Base-by-base conservation (phyloP, 2,797 vertebrate species). In the Todus mexicanus region DNA sequence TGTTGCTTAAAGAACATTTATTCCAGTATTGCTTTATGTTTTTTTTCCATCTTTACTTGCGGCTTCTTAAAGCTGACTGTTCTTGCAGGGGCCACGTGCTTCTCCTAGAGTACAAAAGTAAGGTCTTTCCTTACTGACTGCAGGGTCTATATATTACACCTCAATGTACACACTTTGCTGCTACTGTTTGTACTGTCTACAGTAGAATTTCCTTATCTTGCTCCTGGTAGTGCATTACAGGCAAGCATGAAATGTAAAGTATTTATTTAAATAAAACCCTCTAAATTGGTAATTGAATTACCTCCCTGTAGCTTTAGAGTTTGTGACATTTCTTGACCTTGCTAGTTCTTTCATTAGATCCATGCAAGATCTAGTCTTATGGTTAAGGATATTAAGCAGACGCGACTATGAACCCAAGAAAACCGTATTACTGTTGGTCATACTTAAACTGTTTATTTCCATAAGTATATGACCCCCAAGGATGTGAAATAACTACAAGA, bases 191-290 rank as follows among this genome's bases (percentile, higher is more conserved):
- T 98, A 98, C 98, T 97, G 97, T 98, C 98, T 95, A 97, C 98
- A 97, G 98, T 98, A 98, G 98, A 98, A 95, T 96, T 97, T 98
- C 98, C 97, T 98, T 97, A 97, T 97, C 97, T 97, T 97, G 98
- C 97, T 98, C 98, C 98, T 98, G 98, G 97, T 98, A 98, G 98
- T 98, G 98, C 98, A 98, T 98, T 98, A 98, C 98, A 98, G 98
- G 98, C 98, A 98, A 98, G 99, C 99, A 99, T 99, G 99, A 98
- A 98, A 98, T 98, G 98, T 98, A 98, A 98, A 98, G 98, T 98
- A 98, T 99, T 99, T 98, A 99, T 99, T 99, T 98, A 98, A 98
- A 98, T 97, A 98, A 98, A 97, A 98, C 98, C 97, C 90, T 97
- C 97, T 97, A 97, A 98, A 98, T 97, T 97, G 98, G 98, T 98